phyloP scores from a whole-genome alignment of 2,113 vertebrate species.

The Phocoena sinus region DNA sequence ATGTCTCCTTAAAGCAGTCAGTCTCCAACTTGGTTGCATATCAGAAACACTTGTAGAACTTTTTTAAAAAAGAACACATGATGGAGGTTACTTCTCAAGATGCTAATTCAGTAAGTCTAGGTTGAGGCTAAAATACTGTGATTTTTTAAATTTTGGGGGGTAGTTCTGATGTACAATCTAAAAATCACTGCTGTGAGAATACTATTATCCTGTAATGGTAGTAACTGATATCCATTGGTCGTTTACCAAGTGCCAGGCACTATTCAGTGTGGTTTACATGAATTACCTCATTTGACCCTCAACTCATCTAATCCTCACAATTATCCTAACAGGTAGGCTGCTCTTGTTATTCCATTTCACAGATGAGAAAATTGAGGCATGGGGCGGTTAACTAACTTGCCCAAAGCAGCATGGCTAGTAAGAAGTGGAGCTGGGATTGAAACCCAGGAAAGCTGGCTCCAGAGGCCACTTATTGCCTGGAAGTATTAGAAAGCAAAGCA shows the following conservation, averaged over 20 bases:
- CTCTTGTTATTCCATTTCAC: neutral
- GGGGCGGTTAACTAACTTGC: neutral
- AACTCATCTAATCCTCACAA: neutral
- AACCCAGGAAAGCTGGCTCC: neutral
- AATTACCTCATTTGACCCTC: neutral
- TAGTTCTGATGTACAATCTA: neutral
- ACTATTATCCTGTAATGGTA: neutral
- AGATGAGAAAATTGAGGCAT: neutral
- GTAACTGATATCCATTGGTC: neutral
- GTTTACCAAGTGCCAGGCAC: neutral
- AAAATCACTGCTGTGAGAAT: neutral
- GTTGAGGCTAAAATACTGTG: neutral
- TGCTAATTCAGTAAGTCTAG: neutral
- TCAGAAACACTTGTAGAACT: neutral
- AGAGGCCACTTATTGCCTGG: neutral
- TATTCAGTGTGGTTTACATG: neutral
- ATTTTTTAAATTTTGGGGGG: neutral
- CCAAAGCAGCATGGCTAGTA: neutral
- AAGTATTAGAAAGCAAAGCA: neutral
- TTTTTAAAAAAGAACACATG: neutral
- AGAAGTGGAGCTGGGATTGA: neutral
- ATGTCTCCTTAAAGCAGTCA: neutral
- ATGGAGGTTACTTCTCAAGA: neutral
- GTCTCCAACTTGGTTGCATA: neutral
- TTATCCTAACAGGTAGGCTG: neutral